Evolutionary conservation across 2,888 invertebrate genomes (phyloP).

Genomic region (Aphidius colemani): DNA sequence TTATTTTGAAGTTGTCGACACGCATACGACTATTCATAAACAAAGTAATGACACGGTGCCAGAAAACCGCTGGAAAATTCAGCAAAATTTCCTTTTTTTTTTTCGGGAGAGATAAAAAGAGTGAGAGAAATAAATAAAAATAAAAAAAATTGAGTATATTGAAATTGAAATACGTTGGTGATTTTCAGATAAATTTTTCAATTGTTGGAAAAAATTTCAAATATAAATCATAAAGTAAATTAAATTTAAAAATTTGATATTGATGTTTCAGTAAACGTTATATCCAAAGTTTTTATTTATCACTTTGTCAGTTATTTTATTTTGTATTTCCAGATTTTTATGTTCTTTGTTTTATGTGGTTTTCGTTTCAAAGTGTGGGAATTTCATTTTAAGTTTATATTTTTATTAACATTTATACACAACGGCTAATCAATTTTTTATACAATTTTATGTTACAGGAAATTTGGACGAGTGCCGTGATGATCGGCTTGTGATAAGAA

Average conservation of each 20-base stretch:
- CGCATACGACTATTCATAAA: conserved; percentile 46
- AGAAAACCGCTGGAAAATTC: conserved; percentile 30
- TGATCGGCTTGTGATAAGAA: conserved; percentile 57
- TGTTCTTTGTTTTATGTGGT: background rate
- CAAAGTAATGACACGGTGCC: conserved; percentile 49
- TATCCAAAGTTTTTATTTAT: background rate
- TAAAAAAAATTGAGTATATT: background rate
- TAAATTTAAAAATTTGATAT: too few species aligned
- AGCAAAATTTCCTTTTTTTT: background rate
- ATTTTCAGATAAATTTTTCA: background rate
- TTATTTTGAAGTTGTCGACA: conserved; percentile 17
- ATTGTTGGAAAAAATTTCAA: too few species aligned
- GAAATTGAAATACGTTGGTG: background rate
- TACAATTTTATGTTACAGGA: conserved; percentile 48
- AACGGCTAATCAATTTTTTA: background rate
- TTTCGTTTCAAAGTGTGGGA: background rate
- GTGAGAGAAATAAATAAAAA: background rate
- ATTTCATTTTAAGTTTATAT: too few species aligned
- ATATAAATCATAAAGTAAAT: too few species aligned
- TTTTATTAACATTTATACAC: too few species aligned
- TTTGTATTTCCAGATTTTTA: too few species aligned
- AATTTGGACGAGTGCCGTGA: conserved; percentile 44
- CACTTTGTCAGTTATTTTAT: too few species aligned
- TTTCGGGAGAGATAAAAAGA: background rate
- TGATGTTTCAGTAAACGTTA: too few species aligned